These are phyloP conservation scores for Pachyseris speciosa DNA, from an alignment of 64 coral and sea anemone species.

Conservation along the genomic window DNA sequence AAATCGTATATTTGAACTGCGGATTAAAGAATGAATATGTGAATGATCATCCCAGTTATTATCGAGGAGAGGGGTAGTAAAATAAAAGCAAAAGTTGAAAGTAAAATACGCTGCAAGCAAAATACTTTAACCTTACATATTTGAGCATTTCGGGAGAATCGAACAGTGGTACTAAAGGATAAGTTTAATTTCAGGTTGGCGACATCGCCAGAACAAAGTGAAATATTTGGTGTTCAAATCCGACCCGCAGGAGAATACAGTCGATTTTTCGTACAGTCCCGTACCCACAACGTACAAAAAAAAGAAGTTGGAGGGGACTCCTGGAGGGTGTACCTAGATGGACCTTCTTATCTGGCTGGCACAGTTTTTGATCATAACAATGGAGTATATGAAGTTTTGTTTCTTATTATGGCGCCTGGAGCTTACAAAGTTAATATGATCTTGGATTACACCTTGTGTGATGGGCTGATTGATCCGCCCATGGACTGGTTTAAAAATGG, in stretches of 20 bases:
- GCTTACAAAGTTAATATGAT: slow-evolving; percentile 33
- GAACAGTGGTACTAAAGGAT: neutral
- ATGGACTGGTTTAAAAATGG: slow-evolving; percentile 52
- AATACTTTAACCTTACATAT: too few species aligned
- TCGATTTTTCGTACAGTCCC: slow-evolving; percentile 44
- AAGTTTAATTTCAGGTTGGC: neutral
- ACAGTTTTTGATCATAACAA: slow-evolving; percentile 44
- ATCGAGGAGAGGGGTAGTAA: too few species aligned
- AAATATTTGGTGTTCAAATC: slow-evolving; percentile 18
- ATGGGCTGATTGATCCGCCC: slow-evolving; percentile 41
- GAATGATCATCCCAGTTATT: too few species aligned
- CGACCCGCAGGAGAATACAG: slow-evolving; percentile 36
- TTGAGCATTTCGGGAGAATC: too few species aligned
- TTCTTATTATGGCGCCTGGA: slow-evolving; percentile 41
- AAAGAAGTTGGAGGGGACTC: slow-evolving; percentile 37
- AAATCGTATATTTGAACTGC: too few species aligned
- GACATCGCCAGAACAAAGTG: slow-evolving; percentile 15
- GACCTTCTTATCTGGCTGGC: slow-evolving; percentile 18
- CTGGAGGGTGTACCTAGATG: slow-evolving; percentile 35
- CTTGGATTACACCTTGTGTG: slow-evolving; percentile 46
- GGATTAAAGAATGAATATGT: too few species aligned
- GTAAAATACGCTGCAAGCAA: too few species aligned
- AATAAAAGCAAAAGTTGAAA: too few species aligned
- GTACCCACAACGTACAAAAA: neutral
- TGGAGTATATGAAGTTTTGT: slow-evolving; percentile 43